Evolutionary conservation across 2,113 vertebrate species (phyloP), one percentile per base, ranked within the genome.

Genomic region (Polypterus bichir): DNA sequence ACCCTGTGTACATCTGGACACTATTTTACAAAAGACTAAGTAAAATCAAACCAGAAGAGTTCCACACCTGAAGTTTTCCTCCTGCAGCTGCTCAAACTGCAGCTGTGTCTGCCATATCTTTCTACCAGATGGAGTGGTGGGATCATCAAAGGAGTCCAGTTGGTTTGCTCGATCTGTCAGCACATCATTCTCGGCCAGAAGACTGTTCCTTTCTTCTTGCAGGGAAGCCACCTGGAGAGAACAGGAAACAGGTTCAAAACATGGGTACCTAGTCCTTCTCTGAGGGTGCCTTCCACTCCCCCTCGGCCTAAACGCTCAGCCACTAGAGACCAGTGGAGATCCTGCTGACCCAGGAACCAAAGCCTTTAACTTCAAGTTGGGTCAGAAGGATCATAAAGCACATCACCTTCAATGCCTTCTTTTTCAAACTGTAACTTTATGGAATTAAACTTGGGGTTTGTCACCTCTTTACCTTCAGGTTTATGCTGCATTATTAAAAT

Each of bases 61-160:
- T 65, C 65, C 27, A 9, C 75, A 93, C 95, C 94, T 94, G 84
- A 91, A 99, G 74, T 91, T 97, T 77, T 99, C 96, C 72, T 99
- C 93, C 74, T 97, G 93, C 58, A 98, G 70, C 51, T 89, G 79
- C 68, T 99, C 96, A 4, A 97, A 68, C 66, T 97, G 95, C 48
- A 90, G 74, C 69, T 97, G 94, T 48, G 91, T 81, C 69, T 87
- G 89, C 68, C 87, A 90, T 76, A 94, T 93, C 68, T 97, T 98
- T 67, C 82, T 91, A 44, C 93, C 88, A 56, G 91, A 92, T 47
- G 83, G 71, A 3, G 86, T 91, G 77, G 79, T 91, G 47, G 92
- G 91, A 67, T 97, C 91, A 63, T 96, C 93, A 59, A 95, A 87
- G 3, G 91, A 83, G 1, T 97, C 94, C 69, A 98, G 69, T 71